Percentiles rank a stretch among this genome's conserved stretches.
Conservation (phyloP, 2,113 vertebrate genomes). For the Montifringilla adamsi region DNA sequence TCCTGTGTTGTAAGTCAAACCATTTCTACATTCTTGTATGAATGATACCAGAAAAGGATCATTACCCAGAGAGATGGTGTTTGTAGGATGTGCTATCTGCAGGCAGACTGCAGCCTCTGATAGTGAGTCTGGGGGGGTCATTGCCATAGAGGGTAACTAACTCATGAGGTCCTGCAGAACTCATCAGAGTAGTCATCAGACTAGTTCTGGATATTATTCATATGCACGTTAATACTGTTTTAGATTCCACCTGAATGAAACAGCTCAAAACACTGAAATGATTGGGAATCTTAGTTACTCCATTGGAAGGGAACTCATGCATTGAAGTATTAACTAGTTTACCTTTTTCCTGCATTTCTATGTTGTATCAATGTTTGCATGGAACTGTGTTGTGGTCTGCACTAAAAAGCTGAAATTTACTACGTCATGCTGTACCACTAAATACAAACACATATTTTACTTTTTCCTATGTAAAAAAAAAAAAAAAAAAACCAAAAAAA, state of each 20-base stretch:
- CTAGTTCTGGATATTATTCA: background rate
- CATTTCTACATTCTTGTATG: background rate
- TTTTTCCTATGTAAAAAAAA: background rate
- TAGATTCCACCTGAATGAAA: background rate
- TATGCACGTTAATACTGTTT: background rate
- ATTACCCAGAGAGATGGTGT: background rate
- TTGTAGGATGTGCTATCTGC: background rate
- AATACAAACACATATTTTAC: background rate
- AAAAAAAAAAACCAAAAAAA: too few relatives aligned
- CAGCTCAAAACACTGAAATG: background rate
- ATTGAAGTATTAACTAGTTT: background rate
- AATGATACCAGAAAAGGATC: background rate
- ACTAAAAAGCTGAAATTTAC: background rate
- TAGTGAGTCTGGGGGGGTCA: background rate
- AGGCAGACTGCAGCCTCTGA: background rate
- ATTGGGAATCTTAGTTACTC: background rate
- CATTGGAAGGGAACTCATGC: background rate
- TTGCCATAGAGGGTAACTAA: background rate
- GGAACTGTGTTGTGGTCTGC: accelerated
- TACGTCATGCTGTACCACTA: background rate
- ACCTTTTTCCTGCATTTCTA: background rate
- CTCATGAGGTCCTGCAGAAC: background rate
- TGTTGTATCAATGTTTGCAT: background rate
- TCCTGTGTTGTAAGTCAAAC: background rate
- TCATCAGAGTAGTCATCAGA: background rate